phyloP scores from a whole-genome alignment of 2,113 vertebrate genomes.

The Tamias sibiricus region DNA sequence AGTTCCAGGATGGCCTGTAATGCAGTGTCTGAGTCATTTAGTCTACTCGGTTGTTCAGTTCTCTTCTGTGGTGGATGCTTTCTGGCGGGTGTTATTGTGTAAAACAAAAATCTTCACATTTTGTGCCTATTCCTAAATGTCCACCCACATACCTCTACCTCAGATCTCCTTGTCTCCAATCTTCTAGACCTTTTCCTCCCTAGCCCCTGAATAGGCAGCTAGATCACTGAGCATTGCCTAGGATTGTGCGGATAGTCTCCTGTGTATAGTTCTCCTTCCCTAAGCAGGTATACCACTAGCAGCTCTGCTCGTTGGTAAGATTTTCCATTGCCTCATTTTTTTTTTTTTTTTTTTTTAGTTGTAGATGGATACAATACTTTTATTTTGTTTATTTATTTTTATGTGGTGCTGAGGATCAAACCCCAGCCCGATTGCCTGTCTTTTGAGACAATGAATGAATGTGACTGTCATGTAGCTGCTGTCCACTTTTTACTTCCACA shows the following conservation, averaged over 20 bases:
- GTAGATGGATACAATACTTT: too few species aligned
- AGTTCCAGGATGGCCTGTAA: neutral
- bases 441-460: neutral
- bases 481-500: neutral
- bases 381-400: too few species aligned
- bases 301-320: neutral
- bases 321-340: neutral
- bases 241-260: neutral
- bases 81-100: neutral
- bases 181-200: neutral
- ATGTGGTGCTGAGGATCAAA: too few species aligned
- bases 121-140: neutral
- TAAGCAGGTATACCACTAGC: neutral
- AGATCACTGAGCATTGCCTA: neutral
- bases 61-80: neutral
- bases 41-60: neutral
- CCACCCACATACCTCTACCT: neutral
- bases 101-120: neutral
- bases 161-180: neutral
- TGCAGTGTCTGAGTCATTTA: neutral
- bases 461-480: neutral
- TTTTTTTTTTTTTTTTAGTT: too few species aligned
- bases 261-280: neutral
- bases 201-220: neutral
- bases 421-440: too few species aligned